phyloP scores from a whole-genome alignment of 2,113 vertebrate genomes.

The Puma concolor region DNA sequence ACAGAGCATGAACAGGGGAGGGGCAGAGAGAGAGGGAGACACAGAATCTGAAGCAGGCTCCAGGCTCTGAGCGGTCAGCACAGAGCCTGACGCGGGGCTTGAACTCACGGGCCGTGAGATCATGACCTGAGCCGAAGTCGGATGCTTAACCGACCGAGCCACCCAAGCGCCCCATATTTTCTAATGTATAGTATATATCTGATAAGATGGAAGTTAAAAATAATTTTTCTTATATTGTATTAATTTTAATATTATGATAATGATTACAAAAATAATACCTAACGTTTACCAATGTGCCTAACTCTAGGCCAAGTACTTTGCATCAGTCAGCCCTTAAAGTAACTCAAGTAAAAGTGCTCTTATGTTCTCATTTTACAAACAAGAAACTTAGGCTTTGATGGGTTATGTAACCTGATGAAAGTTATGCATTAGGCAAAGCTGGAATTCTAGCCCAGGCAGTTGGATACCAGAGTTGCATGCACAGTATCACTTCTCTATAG shows the following conservation, averaged over 20 bases:
- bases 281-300: not conserved
- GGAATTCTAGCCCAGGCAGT: not conserved
- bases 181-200: not conserved
- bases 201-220: constrained; percentile 20
- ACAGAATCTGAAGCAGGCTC: too few relatives aligned
- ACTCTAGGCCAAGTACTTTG: not conserved
- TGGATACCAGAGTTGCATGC: not conserved
- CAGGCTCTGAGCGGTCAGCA: too few relatives aligned
- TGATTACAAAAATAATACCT: constrained; percentile 45
- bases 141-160: too few relatives aligned
- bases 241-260: constrained; percentile 11
- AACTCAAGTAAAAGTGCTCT: not conserved
- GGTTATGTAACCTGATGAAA: not conserved
- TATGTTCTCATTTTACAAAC: not conserved
- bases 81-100: too few relatives aligned
- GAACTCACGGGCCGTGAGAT: too few relatives aligned
- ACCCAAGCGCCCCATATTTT: not conserved
- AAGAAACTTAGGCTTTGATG: not conserved
- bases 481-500: not conserved
- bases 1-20: too few relatives aligned
- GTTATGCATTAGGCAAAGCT: not conserved
- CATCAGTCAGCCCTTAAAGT: not conserved
- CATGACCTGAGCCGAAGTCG: too few relatives aligned
- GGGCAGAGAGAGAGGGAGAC: too few relatives aligned
- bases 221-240: not conserved